Evolutionary conservation across 2,113 vertebrate genomes (phyloP).

Genomic region (Pithys albifrons): DNA sequence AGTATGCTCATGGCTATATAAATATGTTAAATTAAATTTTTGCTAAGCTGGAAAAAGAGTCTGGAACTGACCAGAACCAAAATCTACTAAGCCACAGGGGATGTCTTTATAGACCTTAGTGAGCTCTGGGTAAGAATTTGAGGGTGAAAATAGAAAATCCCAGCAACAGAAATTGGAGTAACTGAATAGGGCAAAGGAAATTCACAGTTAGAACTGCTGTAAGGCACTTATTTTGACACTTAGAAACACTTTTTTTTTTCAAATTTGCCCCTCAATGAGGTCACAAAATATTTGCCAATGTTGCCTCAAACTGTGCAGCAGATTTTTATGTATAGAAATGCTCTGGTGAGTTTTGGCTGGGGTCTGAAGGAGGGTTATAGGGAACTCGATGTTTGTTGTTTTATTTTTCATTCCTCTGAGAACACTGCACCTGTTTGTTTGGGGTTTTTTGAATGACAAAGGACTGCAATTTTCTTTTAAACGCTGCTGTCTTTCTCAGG

Average conservation of each 20-base stretch:
- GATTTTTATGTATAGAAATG: not conserved
- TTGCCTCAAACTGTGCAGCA: not conserved
- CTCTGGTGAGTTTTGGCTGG: not conserved
- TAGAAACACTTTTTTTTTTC: not conserved
- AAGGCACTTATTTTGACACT: not conserved
- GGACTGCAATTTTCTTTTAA: not conserved
- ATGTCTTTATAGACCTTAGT: not conserved
- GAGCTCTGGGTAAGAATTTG: not conserved
- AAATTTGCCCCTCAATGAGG: not conserved
- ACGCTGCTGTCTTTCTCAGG: not conserved
- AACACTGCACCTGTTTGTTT: not conserved
- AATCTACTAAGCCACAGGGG: not conserved
- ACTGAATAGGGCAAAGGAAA: not conserved
- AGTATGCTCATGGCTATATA: not conserved
- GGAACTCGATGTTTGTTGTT: not conserved
- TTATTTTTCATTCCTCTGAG: not conserved
- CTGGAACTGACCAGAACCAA: not conserved
- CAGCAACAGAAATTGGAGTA: not conserved
- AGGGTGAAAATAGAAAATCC: not conserved
- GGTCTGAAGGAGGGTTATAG: not conserved
- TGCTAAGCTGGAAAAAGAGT: not conserved
- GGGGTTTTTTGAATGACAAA: not conserved
- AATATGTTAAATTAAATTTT: not conserved
- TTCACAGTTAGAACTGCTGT: not conserved
- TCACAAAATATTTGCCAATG: not conserved